A percentile compares a stretch with the other conserved stretches of the same genome.
These are phyloP conservation scores for Drosophila rufa DNA, from an alignment of 1,140 invertebrate genomes.

Conservation along the genomic window DNA sequence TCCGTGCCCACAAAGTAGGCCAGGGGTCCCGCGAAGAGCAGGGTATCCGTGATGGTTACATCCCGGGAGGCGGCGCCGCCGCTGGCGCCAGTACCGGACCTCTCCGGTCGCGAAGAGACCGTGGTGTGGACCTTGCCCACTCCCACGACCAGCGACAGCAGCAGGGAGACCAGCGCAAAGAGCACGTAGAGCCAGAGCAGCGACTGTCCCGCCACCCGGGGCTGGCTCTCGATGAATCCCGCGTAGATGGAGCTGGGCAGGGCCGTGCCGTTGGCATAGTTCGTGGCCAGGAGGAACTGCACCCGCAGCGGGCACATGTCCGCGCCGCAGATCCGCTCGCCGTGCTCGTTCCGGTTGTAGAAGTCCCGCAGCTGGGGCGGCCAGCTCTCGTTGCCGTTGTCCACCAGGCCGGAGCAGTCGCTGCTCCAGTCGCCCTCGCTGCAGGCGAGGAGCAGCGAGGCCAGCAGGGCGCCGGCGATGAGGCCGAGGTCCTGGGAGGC, in stretches of 20 bases:
- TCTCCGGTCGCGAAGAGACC: constrained; percentile 44
- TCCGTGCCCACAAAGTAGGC: constrained; percentile 89
- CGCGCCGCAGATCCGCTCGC: constrained; percentile 86
- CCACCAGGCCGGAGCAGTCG: constrained; percentile 55
- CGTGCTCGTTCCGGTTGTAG: constrained; percentile 85
- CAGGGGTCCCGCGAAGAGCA: constrained; percentile 88
- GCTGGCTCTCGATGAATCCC: constrained; percentile 66
- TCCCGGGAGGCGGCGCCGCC: constrained; percentile 57
- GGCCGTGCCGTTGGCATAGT: constrained; percentile 25
- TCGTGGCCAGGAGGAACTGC: constrained; percentile 18
- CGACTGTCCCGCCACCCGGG: constrained; percentile 85
- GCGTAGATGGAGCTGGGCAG: constrained; percentile 59
- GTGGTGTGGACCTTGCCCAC: constrained; percentile 77
- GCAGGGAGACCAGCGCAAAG: constrained; percentile 86
- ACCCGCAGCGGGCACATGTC: constrained; percentile 86
- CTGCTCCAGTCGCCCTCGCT: constrained; percentile 73
- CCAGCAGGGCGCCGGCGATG: constrained; percentile 86
- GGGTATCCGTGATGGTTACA: constrained; percentile 79
- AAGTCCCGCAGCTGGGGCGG: constrained; percentile 77
- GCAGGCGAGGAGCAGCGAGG: constrained; percentile 86
- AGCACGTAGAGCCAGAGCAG: constrained; percentile 87
- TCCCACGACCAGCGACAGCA: constrained; percentile 85
- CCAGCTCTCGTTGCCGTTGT: constrained; percentile 29
- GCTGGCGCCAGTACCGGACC: constrained; percentile 1
- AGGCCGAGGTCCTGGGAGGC: constrained; percentile 87